Evolutionary conservation across 2,113 vertebrate species (phyloP).

Genomic region (Rhombomys opimus): DNA sequence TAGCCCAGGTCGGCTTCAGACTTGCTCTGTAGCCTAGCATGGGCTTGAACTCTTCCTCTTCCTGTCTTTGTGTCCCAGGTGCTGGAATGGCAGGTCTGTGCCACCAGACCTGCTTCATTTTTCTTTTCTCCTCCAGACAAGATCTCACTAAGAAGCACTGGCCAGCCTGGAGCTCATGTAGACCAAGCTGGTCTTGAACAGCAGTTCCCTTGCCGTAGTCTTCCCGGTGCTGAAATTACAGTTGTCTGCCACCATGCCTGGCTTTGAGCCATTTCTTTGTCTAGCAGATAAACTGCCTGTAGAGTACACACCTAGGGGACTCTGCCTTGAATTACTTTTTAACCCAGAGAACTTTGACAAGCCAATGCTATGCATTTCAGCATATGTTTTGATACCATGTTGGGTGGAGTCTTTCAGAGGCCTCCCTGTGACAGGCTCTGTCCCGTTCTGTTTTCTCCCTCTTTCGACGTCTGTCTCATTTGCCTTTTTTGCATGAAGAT

Average conservation of each 20-base stretch:
- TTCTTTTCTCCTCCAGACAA: neutral
- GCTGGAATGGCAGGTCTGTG: neutral
- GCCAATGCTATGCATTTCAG: neutral
- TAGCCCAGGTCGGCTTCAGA: neutral
- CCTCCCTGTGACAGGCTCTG: too few relatives aligned
- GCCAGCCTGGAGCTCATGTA: neutral
- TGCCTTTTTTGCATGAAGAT: too few relatives aligned
- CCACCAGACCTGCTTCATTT: too few relatives aligned
- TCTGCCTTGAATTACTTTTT: slow-evolving; percentile 4
- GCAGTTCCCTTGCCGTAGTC: neutral
- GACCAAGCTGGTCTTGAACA: neutral
- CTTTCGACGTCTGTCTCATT: too few relatives aligned
- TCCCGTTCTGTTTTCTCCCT: too few relatives aligned
- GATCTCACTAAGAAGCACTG: neutral
- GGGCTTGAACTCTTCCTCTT: neutral
- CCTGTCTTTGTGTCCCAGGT: neutral
- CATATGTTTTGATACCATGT: too few relatives aligned
- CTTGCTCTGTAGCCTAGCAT: neutral
- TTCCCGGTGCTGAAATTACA: neutral
- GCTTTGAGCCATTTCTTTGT: neutral
- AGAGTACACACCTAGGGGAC: neutral
- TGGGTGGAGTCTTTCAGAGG: too few relatives aligned
- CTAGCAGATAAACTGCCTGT: neutral
- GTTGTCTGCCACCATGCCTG: neutral
- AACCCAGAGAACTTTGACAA: slow-evolving; percentile 50